Evolutionary conservation across 1,140 invertebrate species (phyloP).

Genomic region (Harpegnathos saltator): DNA sequence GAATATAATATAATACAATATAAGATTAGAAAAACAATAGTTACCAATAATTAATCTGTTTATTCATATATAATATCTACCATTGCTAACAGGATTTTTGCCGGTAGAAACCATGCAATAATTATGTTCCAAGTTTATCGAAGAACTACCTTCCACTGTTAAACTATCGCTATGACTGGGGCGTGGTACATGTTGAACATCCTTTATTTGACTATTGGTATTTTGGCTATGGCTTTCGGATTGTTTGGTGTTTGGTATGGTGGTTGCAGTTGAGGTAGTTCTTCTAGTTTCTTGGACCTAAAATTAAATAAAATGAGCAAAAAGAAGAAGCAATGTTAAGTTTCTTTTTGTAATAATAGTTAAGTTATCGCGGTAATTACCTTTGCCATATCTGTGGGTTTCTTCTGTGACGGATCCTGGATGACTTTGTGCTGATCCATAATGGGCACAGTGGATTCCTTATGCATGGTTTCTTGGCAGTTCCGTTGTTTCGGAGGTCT

Average conservation of each 20-base stretch:
- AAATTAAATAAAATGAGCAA: conserved; percentile 49
- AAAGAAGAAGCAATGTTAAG: not conserved
- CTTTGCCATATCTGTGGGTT: conserved; percentile 85
- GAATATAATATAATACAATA: conserved; percentile 1
- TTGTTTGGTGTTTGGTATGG: conserved; percentile 80
- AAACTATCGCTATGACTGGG: too few species aligned
- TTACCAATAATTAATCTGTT: conserved; percentile 28
- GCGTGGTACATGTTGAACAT: too few species aligned
- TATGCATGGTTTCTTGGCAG: conserved; percentile 36
- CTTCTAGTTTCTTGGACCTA: conserved; percentile 84
- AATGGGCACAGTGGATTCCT: conserved; percentile 69
- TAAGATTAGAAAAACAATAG: not conserved
- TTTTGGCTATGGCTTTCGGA: conserved; percentile 68
- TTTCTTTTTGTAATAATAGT: not conserved
- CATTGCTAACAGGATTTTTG: conserved; percentile 54
- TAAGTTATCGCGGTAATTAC: conserved; percentile 69
- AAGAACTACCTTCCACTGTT: conserved; percentile 66
- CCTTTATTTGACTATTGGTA: too few species aligned
- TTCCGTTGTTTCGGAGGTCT: conserved; percentile 40
- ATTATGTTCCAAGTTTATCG: conserved; percentile 86
- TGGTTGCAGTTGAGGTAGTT: conserved; percentile 84
- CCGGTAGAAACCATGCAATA: conserved; percentile 82
- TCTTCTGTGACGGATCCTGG: conserved; percentile 81
- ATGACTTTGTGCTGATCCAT: conserved; percentile 81
- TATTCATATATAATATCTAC: conserved; percentile 64